Conservation (phyloP, 2,888 invertebrate genomes). For the Rapana venosa region DNA sequence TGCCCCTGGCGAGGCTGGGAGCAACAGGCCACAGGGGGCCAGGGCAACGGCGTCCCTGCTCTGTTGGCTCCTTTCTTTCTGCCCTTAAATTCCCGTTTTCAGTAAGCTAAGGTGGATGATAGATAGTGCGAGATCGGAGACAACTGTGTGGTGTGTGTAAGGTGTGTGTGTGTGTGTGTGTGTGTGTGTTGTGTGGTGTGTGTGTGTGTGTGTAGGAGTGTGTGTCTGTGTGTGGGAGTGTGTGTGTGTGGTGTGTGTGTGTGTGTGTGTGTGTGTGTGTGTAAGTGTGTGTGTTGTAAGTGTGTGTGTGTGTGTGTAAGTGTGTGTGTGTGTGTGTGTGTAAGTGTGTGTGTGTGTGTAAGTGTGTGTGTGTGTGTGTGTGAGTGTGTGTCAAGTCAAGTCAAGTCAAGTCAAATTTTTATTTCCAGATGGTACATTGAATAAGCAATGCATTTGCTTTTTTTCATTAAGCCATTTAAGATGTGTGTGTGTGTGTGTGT, state of each 20-base stretch:
- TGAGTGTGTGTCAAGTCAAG: background rate
- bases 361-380: slow-evolving; percentile 25
- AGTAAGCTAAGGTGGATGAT: background rate
- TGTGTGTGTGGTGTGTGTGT: slow-evolving; percentile 20
- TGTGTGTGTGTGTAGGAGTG: slow-evolving; percentile 20
- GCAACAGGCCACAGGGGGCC: background rate
- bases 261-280: slow-evolving; percentile 17
- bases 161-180: slow-evolving; percentile 25
- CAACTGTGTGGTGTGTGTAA: background rate
- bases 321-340: slow-evolving; percentile 17
- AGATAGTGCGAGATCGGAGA: background rate
- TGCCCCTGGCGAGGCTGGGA: slow-evolving; percentile 4
- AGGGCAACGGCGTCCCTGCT: background rate
- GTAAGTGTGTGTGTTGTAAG: slow-evolving; percentile 20
- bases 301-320: slow-evolving; percentile 9
- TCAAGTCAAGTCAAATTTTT: no score
- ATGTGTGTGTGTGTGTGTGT: slow-evolving; percentile 20
- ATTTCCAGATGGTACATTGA: no score
- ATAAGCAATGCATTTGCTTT: no score
- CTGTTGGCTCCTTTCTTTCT: background rate
- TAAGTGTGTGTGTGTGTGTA: slow-evolving; percentile 24
- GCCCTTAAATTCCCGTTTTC: background rate
- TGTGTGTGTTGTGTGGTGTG: slow-evolving; percentile 13
- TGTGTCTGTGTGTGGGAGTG: slow-evolving; percentile 15
- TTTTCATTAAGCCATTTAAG: no score